phyloP scores from a whole-genome alignment of 2,797 vertebrate species.

The Yasuhikotakia modesta region DNA sequence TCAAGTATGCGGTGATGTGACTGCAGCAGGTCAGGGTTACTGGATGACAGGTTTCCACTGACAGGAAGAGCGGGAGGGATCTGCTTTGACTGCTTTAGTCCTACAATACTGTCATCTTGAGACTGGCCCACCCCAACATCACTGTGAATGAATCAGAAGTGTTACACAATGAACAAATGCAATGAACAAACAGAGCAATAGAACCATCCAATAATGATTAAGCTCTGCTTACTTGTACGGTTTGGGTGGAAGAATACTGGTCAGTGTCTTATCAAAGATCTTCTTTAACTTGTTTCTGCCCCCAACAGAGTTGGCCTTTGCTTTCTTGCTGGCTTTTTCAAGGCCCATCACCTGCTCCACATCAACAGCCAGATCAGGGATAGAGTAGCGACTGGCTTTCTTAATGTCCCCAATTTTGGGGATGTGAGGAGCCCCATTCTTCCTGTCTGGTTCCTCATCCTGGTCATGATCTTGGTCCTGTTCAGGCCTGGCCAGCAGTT shows the following conservation, averaged over 20 bases:
- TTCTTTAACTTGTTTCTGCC: slow-evolving; percentile 98
- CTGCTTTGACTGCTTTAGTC: slow-evolving; percentile 94
- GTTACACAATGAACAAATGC: not conserved
- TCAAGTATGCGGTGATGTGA: slow-evolving; percentile 97
- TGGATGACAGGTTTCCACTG: slow-evolving; percentile 95
- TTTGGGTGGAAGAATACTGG: slow-evolving; percentile 98
- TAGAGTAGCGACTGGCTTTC: slow-evolving; percentile 95
- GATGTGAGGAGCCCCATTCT: slow-evolving; percentile 94
- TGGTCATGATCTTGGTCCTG: slow-evolving; percentile 81
- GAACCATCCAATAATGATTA: not conserved
- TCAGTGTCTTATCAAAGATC: slow-evolving; percentile 98
- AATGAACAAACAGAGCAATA: not conserved
- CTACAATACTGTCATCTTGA: slow-evolving; percentile 98
- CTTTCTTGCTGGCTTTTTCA: slow-evolving; percentile 96
- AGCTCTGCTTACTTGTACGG: slow-evolving; percentile 90
- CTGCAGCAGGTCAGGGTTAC: slow-evolving; percentile 94
- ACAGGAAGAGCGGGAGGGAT: slow-evolving; percentile 92
- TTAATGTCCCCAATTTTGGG: slow-evolving; percentile 99
- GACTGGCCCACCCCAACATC: slow-evolving; percentile 97
- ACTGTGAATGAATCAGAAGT: slow-evolving; percentile 65
- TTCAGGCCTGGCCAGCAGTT: slow-evolving; percentile 90
- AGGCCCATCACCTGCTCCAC: slow-evolving; percentile 97
- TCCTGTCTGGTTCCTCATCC: slow-evolving; percentile 87
- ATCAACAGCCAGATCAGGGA: slow-evolving; percentile 96
- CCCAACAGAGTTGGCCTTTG: slow-evolving; percentile 93